Evolutionary conservation across 2,113 vertebrate species (phyloP).

Genomic region (Gopherus evgoodei): DNA sequence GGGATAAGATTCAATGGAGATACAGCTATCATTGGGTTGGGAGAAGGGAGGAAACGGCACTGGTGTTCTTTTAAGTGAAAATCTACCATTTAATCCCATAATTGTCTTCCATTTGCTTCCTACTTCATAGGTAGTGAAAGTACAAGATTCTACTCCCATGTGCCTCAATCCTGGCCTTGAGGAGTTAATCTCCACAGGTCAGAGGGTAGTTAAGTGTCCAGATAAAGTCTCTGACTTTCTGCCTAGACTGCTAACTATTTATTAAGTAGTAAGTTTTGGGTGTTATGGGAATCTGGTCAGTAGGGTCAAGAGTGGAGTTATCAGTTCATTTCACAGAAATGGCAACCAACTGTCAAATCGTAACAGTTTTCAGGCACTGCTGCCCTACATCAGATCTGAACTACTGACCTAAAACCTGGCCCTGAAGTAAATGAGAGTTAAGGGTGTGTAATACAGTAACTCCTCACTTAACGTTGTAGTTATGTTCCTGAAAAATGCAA

Average conservation of each 20-base stretch:
- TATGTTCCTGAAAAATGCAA: too few relatives aligned
- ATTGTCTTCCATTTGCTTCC: background rate
- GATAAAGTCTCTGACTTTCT: background rate
- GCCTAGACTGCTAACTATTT: background rate
- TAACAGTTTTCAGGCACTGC: background rate
- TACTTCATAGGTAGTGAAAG: background rate
- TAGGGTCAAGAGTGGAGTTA: background rate
- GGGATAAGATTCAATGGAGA: background rate
- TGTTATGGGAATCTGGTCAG: background rate
- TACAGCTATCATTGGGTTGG: background rate
- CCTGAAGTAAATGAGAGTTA: background rate
- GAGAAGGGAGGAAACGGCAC: background rate
- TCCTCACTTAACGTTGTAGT: too few relatives aligned
- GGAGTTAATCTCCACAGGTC: background rate
- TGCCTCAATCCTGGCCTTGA: background rate
- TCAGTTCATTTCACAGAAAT: background rate
- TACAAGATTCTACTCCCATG: background rate
- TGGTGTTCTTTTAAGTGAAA: background rate
- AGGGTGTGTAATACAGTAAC: background rate
- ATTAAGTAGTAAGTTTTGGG: background rate
- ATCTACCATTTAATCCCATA: background rate
- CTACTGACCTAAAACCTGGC: rapidly evolving
- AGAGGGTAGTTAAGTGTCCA: background rate
- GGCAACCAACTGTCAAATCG: background rate
- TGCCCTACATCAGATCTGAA: background rate